Percentiles rank a stretch among this genome's conserved stretches.
Evolutionary conservation across 2,888 invertebrate species (phyloP).

Genomic region (Gnatocerus cornutus): DNA sequence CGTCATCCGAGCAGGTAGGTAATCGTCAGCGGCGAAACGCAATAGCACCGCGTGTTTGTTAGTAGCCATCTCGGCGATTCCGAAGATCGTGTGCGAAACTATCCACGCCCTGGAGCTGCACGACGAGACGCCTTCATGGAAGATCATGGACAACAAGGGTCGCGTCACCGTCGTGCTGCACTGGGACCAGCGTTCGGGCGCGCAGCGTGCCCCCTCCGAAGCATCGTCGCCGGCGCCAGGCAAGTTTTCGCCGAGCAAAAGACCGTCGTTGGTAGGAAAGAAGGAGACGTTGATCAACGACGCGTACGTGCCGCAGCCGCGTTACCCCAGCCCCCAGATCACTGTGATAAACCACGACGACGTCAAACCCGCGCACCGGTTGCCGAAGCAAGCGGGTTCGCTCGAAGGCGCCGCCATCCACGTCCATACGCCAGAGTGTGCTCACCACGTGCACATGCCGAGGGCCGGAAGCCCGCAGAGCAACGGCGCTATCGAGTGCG

Average conservation of each 20-base stretch:
- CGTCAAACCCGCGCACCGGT: constrained; percentile 72
- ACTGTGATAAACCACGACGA: constrained; percentile 96
- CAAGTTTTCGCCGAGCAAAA: constrained; percentile 76
- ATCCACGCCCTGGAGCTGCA: constrained; percentile 95
- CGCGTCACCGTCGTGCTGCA: constrained; percentile 96
- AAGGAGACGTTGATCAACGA: constrained; percentile 78
- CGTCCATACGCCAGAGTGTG: constrained; percentile 88
- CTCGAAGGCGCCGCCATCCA: constrained; percentile 84
- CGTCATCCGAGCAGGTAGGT: constrained; percentile 92
- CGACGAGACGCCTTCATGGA: constrained; percentile 98
- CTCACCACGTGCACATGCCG: constrained; percentile 79
- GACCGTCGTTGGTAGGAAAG: constrained; percentile 82
- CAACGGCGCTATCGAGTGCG: constrained; percentile 83
- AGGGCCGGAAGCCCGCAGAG: constrained; percentile 79
- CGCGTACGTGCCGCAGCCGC: constrained; percentile 68
- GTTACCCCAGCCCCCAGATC: constrained; percentile 84
- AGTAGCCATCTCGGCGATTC: constrained; percentile 94
- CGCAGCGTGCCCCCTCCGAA: constrained; percentile 72
- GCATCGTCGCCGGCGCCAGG: constrained; percentile 71
- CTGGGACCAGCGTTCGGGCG: constrained; percentile 90
- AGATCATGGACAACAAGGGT: constrained; percentile 98
- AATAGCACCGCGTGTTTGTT: constrained; percentile 54
- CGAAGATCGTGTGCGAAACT: constrained; percentile 97
- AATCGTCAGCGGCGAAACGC: neutral
- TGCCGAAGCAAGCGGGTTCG: constrained; percentile 77